These are phyloP conservation scores for Tuta absoluta DNA, from an alignment of 2,888 invertebrate species.

Conservation along the genomic window DNA sequence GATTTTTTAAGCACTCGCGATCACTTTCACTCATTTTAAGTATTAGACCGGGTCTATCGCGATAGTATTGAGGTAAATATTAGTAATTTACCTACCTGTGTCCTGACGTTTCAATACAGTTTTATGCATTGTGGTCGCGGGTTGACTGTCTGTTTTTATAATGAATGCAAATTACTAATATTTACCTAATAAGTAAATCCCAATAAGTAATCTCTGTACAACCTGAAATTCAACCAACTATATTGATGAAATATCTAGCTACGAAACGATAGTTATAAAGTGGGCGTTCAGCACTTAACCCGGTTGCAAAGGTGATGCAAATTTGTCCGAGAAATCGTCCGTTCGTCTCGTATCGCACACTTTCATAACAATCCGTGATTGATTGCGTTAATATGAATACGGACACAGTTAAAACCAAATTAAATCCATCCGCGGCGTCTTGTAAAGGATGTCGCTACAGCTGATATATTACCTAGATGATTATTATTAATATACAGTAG, in stretches of 20 bases:
- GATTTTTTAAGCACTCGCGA: no score
- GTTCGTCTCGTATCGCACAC: constrained; percentile 65
- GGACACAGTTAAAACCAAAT: constrained; percentile 75
- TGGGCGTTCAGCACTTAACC: constrained; percentile 55
- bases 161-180: no score
- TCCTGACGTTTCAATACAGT: no score
- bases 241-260: background rate
- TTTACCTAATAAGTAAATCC: no score
- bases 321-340: constrained; percentile 69
- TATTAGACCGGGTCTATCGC: no score
- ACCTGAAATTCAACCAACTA: background rate
- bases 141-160: no score
- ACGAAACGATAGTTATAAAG: constrained; percentile 27
- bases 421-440: constrained; percentile 74
- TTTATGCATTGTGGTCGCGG: no score
- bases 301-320: constrained; percentile 71
- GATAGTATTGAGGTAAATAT: no score
- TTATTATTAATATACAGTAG: constrained; percentile 35
- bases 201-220: no score
- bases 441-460: constrained; percentile 70
- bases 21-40: no score
- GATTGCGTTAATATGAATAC: constrained; percentile 79
- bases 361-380: constrained; percentile 80
- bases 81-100: no score
- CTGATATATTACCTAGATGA: constrained; percentile 76